Evolutionary conservation across 1,140 invertebrate genomes (phyloP).

Genomic region (Apocrypta bakeri): DNA sequence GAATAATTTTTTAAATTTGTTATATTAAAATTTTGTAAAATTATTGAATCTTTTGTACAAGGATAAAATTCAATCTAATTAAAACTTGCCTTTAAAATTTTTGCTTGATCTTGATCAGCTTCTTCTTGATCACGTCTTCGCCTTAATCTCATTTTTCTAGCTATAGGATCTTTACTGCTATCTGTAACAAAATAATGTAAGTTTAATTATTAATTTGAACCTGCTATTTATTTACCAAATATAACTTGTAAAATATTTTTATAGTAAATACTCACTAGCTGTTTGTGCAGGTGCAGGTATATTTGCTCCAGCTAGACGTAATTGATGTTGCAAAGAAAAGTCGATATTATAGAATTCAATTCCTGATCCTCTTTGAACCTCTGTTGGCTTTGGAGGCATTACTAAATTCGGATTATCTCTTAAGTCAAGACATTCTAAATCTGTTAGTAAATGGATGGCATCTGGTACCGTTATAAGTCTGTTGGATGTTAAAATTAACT

Average conservation of each 20-base stretch:
- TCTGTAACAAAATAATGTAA: constrained; percentile 64
- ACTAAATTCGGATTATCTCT: constrained; percentile 96
- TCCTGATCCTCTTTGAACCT: constrained; percentile 86
- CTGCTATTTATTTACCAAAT: background rate
- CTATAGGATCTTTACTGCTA: constrained; percentile 90
- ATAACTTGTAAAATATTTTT: constrained; percentile 30
- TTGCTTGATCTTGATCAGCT: constrained; percentile 93
- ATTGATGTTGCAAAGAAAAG: constrained; percentile 96
- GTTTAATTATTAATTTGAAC: constrained; percentile 17
- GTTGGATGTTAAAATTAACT: constrained; percentile 95
- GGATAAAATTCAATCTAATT: background rate
- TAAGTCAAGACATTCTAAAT: constrained; percentile 91
- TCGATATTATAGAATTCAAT: constrained; percentile 99
- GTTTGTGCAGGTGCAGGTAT: constrained; percentile 83
- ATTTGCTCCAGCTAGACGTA: constrained; percentile 91
- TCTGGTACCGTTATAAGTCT: constrained; percentile 97
- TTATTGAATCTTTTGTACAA: too few relatives aligned
- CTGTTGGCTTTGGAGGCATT: constrained; percentile 97
- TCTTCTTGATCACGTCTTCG: constrained; percentile 84
- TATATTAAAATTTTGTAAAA: background rate
- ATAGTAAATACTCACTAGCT: constrained; percentile 79
- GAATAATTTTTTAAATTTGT: constrained; percentile 4
- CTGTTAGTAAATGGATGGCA: constrained; percentile 95
- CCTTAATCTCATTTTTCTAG: constrained; percentile 91
- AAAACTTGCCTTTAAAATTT: constrained; percentile 88